These are phyloP conservation scores for Leuctra nigra DNA, from an alignment of 2,888 invertebrate genomes.

Conservation along the genomic window DNA sequence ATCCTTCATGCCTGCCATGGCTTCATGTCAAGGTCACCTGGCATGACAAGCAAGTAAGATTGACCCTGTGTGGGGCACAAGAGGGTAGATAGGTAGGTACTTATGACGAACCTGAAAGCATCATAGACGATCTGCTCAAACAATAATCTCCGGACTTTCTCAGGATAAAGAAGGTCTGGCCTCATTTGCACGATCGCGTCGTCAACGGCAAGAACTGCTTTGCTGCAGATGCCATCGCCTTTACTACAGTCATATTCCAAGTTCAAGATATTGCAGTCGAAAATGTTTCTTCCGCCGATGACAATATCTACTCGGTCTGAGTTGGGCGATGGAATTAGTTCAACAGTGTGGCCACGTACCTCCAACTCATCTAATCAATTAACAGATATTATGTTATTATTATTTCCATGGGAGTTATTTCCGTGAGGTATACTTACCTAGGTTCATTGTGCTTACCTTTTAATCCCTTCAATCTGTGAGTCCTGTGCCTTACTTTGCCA, in stretches of 20 bases:
- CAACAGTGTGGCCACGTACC: conserved; percentile 32
- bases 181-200: conserved; percentile 32
- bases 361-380: conserved; percentile 26
- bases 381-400: too few relatives aligned
- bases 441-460: too few relatives aligned
- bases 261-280: conserved; percentile 36
- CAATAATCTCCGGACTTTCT: too few relatives aligned
- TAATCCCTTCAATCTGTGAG: conserved; percentile 35
- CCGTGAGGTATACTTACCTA: too few relatives aligned
- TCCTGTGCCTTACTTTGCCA: conserved; percentile 36
- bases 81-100: too few relatives aligned
- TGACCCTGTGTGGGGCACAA: too few relatives aligned
- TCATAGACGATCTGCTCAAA: background rate
- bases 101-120: background rate
- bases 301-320: conserved; percentile 35
- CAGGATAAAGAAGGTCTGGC: conserved; percentile 3
- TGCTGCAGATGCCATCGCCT: conserved; percentile 35
- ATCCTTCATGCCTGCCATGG: too few relatives aligned
- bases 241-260: conserved; percentile 35
- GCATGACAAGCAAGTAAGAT: too few relatives aligned
- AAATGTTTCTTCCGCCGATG: conserved; percentile 35
- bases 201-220: conserved; percentile 32
- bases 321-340: conserved; percentile 34
- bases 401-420: too few relatives aligned
- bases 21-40: too few relatives aligned